Evolutionary conservation across 2,888 invertebrate species (phyloP).

Genomic region (Coleophora deauratella): DNA sequence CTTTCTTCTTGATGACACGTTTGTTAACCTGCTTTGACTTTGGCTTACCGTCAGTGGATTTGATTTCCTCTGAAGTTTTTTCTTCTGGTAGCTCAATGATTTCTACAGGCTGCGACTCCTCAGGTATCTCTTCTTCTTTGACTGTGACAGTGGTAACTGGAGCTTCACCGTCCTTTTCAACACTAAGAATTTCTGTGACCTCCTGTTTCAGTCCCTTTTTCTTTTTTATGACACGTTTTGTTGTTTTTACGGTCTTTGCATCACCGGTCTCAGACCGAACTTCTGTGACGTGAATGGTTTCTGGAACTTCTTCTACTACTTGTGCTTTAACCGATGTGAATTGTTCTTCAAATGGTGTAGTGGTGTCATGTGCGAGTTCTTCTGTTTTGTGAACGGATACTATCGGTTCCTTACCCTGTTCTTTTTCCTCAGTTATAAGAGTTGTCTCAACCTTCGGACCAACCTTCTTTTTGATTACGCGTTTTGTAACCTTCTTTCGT

Average conservation of each 20-base stretch:
- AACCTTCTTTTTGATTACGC: conserved; percentile 26
- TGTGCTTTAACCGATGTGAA: conserved; percentile 20
- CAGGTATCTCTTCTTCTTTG: conserved; percentile 11
- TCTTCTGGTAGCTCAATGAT: conserved; percentile 33
- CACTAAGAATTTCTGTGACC: conserved; percentile 38
- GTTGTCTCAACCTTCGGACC: conserved; percentile 23
- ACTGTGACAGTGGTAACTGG: conserved; percentile 16
- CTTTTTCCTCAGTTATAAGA: conserved; percentile 12
- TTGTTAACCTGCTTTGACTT: conserved; percentile 27
- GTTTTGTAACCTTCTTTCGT: too few relatives aligned
- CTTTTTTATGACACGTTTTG: conserved; percentile 35
- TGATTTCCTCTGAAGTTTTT: conserved; percentile 29
- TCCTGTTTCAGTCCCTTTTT: conserved; percentile 37
- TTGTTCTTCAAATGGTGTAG: conserved; percentile 17
- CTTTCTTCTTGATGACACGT: conserved; percentile 28
- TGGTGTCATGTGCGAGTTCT: conserved; percentile 29
- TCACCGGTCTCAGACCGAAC: conserved; percentile 20
- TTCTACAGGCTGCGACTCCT: conserved; percentile 27
- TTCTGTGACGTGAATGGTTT: conserved; percentile 23
- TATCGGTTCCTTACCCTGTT: conserved; percentile 29
- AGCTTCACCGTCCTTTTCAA: conserved; percentile 29
- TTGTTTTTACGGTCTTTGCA: conserved; percentile 20
- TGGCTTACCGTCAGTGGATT: conserved; percentile 29
- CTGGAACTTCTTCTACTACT: conserved; percentile 24
- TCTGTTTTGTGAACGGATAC: conserved; percentile 28